Evolutionary conservation across 2,113 vertebrate species (phyloP), one percentile per base, ranked within the genome.

Genomic region (Lota lota): DNA sequence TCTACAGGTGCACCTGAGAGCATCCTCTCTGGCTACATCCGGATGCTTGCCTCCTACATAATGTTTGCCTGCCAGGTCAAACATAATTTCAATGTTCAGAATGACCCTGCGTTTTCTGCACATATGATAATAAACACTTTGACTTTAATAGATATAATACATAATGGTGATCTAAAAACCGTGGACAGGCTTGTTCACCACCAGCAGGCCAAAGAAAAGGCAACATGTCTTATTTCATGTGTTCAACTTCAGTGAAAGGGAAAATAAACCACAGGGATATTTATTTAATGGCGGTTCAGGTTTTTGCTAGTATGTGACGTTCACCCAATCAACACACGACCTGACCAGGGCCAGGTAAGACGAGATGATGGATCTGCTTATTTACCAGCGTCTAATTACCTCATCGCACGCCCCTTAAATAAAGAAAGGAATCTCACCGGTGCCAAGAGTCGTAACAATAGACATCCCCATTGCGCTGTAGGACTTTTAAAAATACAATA

Each of bases 361-460:
- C 16, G 66, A 85, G 86, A 61, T 76, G 76, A 58, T 69, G 56
- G 72, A 74, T 73, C 70, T 67, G 72, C 74, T 70, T 56, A 73
- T 78, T 88, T 80, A 83, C 67, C 80, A 78, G 72, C 66, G 60
- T 84, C 78, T 87, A 72, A 81, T 88, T 83, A 86, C 79, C 85
- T 72, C 63, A 71, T 78, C 28, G 28, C 7, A 51, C 24, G 63
- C 58, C 69, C 22, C 57, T 68, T 75, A 71, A 83, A 59, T 77
- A 70, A 59, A 76, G 76, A 12, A 53, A 15, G 28, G 69, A 36
- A 21, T 75, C 65, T 28, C 67, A 20, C 66, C 73, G 57, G 22
- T 73, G 74, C 77, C 68, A n/a, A n/a, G n/a, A n/a, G n/a, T n/a
- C n/a, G n/a, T n/a, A n/a, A n/a, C n/a, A n/a, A n/a, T n/a, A n/a